Evolutionary conservation across 2,113 vertebrate genomes (phyloP), one percentile per base, ranked within the genome.

Genomic region (Plotosus lineatus): DNA sequence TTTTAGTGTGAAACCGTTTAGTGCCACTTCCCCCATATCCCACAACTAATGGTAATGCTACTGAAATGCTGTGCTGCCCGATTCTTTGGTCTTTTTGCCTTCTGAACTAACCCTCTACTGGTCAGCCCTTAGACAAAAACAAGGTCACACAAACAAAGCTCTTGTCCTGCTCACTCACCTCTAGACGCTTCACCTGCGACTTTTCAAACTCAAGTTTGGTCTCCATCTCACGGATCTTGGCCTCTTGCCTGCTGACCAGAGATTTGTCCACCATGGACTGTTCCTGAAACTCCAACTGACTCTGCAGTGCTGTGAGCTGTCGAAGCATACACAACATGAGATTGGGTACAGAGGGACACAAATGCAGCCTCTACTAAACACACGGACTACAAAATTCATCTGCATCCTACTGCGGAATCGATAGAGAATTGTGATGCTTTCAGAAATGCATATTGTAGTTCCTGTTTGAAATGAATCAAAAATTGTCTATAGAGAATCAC

Each of bases 261-360:
- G 96, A 98, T 88, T 97, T 98, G 88, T 99, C 97, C 92, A 99
- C 98, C 97, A 97, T 99, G 84, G 97, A 98, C 82, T 98, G 96
- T 87, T 99, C 97, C 81, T 97, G 93, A 91, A 99, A 99, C 73
- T 98, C 97, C 78, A 98, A 89, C 90, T 98, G 96, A 92, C 97
- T 98, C 91, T 98, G 97, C 74, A 98, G 92, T 31, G 93, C 94
- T 90, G 97, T 96, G 66, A 98, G 91, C 98, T 99, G 86, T 11
- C 19, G 31, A 33, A 69, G 86, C 15, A 65, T 28, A 60, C 21
- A 40, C 10, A 82, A 26, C 28, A 26, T 58, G 40, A 58, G 78
- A 61, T 58, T 23, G 28, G 40, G 1, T 5, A 69, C 23, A 6
- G 1, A 7, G 44, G 11, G 1, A 38, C 2, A 40, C 53, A 21